Conservation (phyloP, 2,888 invertebrate genomes). For the Drosophila conformis region DNA sequence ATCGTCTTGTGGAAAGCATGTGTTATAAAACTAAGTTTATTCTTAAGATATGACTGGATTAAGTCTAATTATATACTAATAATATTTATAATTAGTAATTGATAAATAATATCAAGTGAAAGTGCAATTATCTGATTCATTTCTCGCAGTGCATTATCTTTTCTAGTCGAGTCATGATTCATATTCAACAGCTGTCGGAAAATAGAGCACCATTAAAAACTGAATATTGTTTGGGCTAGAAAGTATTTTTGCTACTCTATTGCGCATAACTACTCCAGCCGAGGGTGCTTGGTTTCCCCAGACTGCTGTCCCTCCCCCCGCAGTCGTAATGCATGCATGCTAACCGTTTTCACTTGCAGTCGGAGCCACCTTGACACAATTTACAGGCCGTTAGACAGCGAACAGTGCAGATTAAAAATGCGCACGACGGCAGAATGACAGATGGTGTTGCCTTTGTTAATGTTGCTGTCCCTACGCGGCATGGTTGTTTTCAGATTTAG, state of each 20-base stretch:
- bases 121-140: neutral
- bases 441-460: conserved; percentile 41
- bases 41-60: neutral
- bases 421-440: conserved; percentile 45
- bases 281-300: neutral
- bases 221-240: neutral
- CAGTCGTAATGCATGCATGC: conserved; percentile 22
- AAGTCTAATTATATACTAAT: neutral
- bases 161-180: neutral
- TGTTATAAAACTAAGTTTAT: neutral
- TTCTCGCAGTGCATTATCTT: neutral
- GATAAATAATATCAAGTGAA: neutral
- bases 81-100: neutral
- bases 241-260: neutral
- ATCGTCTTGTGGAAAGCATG: neutral
- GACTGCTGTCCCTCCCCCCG: neutral
- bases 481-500: conserved; percentile 1
- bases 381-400: conserved; percentile 71
- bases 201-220: neutral
- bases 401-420: conserved; percentile 73
- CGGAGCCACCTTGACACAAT: conserved; percentile 72
- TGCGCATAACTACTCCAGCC: neutral
- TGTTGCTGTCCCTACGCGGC: conserved; percentile 14
- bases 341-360: conserved; percentile 40
- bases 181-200: neutral